These are phyloP conservation scores for Tychaedon coryphoeus DNA, from an alignment of 2,113 vertebrate species.

Conservation along the genomic window DNA sequence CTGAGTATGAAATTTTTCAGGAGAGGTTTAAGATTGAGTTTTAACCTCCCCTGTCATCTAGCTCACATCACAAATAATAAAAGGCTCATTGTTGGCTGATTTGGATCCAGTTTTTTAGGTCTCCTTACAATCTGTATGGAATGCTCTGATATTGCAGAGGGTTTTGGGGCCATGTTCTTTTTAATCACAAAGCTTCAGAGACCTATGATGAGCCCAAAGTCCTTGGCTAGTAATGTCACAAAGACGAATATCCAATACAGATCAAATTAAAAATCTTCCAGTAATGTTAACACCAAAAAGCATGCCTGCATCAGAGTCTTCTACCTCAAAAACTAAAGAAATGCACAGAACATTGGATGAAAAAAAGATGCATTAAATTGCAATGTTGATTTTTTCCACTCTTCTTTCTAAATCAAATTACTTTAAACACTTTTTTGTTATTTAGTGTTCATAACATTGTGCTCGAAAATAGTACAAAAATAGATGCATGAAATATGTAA, in stretches of 20 bases:
- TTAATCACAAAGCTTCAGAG: background rate
- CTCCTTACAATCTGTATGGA: background rate
- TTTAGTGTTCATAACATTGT: background rate
- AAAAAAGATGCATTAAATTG: background rate
- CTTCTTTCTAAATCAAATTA: background rate
- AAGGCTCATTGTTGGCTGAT: background rate
- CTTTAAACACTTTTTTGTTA: background rate
- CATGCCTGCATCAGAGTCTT: background rate
- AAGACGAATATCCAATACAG: background rate
- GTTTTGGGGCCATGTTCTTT: background rate
- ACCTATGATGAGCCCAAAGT: background rate
- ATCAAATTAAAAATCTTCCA: background rate
- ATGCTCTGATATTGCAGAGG: background rate
- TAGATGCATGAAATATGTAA: background rate
- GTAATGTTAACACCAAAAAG: background rate
- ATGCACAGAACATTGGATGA: background rate
- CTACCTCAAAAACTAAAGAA: background rate
- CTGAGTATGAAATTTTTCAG: background rate
- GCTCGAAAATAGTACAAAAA: background rate
- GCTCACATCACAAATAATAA: background rate
- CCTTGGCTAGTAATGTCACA: background rate
- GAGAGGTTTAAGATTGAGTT: background rate
- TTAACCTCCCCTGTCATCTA: background rate
- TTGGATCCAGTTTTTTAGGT: background rate
- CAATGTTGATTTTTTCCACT: fast-evolving